A percentile compares a stretch with the other conserved stretches of the same genome.
phyloP scores from a whole-genome alignment of 2,888 invertebrate genomes.

The Esperia sulphurella region DNA sequence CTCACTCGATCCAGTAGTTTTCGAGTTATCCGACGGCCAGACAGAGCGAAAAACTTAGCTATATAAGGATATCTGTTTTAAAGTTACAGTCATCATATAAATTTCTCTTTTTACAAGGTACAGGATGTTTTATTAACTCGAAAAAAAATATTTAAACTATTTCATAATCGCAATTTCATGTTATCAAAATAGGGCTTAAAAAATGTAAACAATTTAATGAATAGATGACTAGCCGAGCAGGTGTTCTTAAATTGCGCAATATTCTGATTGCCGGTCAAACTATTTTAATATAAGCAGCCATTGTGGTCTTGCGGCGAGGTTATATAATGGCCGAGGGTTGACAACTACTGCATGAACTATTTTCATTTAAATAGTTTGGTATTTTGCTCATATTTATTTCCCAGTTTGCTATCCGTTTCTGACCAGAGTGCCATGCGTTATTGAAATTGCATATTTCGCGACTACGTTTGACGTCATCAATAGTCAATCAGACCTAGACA shows the following conservation, averaged over 20 bases:
- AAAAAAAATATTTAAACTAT: constrained; percentile 1
- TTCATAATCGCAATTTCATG: constrained; percentile 2
- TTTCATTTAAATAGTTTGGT: constrained; percentile 62
- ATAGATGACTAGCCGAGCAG: constrained; percentile 28
- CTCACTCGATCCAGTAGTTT: no score
- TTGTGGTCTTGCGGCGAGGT: constrained; percentile 30
- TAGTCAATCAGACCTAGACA: no score
- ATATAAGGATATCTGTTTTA: no score
- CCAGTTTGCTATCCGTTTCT: no score
- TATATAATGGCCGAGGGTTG: constrained; percentile 25
- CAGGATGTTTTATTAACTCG: constrained; percentile 1
- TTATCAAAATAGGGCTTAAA: constrained; percentile 4
- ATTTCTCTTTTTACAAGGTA: neutral
- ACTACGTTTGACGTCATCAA: no score
- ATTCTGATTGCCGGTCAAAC: constrained; percentile 28
- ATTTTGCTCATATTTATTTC: constrained; percentile 20
- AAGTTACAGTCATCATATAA: no score
- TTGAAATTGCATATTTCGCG: no score
- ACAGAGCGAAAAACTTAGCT: no score
- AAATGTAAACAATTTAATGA: constrained; percentile 12
- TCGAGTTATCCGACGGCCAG: no score
- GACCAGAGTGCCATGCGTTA: neutral
- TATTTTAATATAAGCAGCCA: constrained; percentile 63
- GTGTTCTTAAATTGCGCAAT: constrained; percentile 38
- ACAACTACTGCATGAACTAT: constrained; percentile 50